Evolutionary conservation across 2,797 vertebrate genomes (phyloP).

Genomic region (Pangasius mekongensis): DNA sequence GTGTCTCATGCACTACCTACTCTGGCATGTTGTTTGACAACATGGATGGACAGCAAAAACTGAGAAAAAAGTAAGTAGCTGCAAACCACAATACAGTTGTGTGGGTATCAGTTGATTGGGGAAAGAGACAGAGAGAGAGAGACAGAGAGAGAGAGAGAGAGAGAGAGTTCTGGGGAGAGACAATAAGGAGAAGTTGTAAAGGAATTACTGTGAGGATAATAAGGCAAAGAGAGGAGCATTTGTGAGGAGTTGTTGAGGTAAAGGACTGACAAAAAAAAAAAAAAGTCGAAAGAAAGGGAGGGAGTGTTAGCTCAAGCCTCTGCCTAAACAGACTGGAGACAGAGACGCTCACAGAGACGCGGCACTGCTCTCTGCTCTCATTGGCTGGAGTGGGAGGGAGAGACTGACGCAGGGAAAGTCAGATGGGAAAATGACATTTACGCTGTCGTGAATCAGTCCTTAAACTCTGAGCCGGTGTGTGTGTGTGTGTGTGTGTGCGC

Average conservation of each 20-base stretch:
- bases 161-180: background rate
- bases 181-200: background rate
- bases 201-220: background rate
- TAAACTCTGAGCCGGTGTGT: constrained; percentile 50
- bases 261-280: constrained; percentile 50
- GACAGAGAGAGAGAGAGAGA: background rate
- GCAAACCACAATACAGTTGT: constrained; percentile 9
- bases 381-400: constrained; percentile 58
- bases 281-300: constrained; percentile 34
- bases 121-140: background rate
- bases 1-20: constrained; percentile 75
- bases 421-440: constrained; percentile 66
- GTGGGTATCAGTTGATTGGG: constrained; percentile 3
- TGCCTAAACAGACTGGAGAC: constrained; percentile 63
- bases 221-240: background rate
- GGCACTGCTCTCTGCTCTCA: constrained; percentile 60
- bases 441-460: constrained; percentile 57
- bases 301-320: constrained; percentile 58
- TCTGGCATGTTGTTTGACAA: constrained; percentile 66
- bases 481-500: constrained; percentile 31
- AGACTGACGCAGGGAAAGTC: constrained; percentile 61
- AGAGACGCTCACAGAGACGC: constrained; percentile 59
- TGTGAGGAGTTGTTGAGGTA: constrained; percentile 19
- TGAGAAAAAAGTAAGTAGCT: constrained; percentile 47
- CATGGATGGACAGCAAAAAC: constrained; percentile 44